A percentile compares a stretch with the other conserved stretches of the same genome.
Conservation (phyloP, 2,888 invertebrate species). For the Saturnia pavonia region DNA sequence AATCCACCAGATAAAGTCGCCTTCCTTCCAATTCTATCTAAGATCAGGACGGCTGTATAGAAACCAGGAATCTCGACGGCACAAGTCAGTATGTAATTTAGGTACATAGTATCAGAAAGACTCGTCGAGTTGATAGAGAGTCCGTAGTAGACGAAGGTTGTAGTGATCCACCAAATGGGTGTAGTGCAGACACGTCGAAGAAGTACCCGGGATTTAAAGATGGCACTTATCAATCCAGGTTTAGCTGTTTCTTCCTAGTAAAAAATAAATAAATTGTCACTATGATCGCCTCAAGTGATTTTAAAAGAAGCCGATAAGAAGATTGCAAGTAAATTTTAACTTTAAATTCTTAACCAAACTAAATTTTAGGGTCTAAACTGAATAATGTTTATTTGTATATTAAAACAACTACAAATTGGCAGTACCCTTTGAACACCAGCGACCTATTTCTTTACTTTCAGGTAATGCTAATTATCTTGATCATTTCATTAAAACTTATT, state of each 20-base stretch:
- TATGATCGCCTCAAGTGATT: too few species aligned
- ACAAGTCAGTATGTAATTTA: slow-evolving; percentile 85
- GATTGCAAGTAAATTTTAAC: too few species aligned
- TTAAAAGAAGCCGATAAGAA: too few species aligned
- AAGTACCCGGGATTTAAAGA: slow-evolving; percentile 76
- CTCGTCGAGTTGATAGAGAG: slow-evolving; percentile 88
- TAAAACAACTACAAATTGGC: background rate
- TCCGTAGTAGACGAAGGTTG: slow-evolving; percentile 90
- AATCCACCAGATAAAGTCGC: slow-evolving; percentile 81
- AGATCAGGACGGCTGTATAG: slow-evolving; percentile 81
- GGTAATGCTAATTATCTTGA: background rate
- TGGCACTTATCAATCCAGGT: slow-evolving; percentile 49
- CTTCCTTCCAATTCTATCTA: slow-evolving; percentile 84
- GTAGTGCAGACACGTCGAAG: slow-evolving; percentile 83
- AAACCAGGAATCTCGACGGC: slow-evolving; percentile 88
- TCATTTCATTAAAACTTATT: background rate
- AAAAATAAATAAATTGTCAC: slow-evolving; percentile 11
- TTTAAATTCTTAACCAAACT: too few species aligned
- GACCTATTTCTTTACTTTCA: background rate
- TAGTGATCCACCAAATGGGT: slow-evolving; percentile 89
- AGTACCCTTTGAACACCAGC: background rate
- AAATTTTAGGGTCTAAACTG: background rate
- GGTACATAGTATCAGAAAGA: slow-evolving; percentile 87
- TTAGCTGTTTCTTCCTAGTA: slow-evolving; percentile 24
- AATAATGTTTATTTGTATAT: background rate